Base-by-base conservation (phyloP, 1,140 invertebrate species). In the Lysiphlebus fabarum region DNA sequence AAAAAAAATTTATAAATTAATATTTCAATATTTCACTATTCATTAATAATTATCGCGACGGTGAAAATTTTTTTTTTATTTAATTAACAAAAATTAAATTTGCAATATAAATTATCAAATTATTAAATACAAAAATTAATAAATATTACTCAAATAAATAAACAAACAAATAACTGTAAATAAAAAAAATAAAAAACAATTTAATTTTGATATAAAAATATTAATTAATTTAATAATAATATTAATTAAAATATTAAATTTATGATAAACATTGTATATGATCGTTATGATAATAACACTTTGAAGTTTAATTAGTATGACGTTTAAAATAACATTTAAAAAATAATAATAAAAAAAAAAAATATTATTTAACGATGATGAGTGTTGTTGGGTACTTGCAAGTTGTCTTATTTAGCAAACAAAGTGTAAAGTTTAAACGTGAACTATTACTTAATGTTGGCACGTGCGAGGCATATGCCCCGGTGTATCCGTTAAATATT, bases 401-500 rank as follows among this genome's bases (percentile, higher is more conserved):
- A 56, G 37, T 57, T 56, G 50, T 26, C 17, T 62, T 67, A 67
- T 67, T 70, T 67, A 65, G 53, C 65, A 70, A 70, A 67, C 68
- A 67, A 66, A 67, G 63, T 64, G 59, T 59, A 57, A 51, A 36
- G n/a, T 51, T 61, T 61, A 62, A 42, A 63, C 58, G 58, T 53
- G 54, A 34, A 42, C 34, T 44, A 53, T 26, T 26, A 4, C 17
- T 26, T 26, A 26, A 26, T 65, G 59, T 58, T 59, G 65, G 64
- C 67, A 69, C 67, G 67, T 69, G 67, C 65, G 62, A 43, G 42
- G 56, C 67, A 67, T 65, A 67, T 69, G 67, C 59, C 64, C 57
- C 59, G 44, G 56, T 56, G 59, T 57, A 58, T 63, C 56, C 62
- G 56, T 62, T 72, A 69, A 75, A 77, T 70, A 76, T 77, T 76